These are phyloP conservation scores for Leptoclinus maculatus DNA, from an alignment of 2,797 vertebrate genomes.

Conservation along the genomic window DNA sequence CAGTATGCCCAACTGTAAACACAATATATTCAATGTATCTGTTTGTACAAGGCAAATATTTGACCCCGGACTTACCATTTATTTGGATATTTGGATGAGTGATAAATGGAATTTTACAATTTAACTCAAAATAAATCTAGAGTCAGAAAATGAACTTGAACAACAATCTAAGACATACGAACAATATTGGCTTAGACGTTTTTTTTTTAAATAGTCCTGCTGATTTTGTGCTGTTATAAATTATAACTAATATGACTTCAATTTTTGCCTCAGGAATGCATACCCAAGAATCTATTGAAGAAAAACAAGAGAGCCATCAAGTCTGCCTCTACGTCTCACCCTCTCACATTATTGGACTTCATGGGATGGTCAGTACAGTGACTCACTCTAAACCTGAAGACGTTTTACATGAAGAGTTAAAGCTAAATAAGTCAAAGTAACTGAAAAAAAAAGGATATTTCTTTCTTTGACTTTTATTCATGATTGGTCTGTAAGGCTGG, in stretches of 20 bases:
- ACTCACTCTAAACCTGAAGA: slow-evolving; percentile 22
- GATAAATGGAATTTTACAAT: slow-evolving; percentile 74
- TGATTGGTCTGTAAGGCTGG: slow-evolving; percentile 9
- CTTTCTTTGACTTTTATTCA: not conserved
- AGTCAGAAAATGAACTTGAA: slow-evolving; percentile 41
- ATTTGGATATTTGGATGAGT: slow-evolving; percentile 63
- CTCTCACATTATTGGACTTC: slow-evolving; percentile 12
- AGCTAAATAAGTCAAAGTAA: slow-evolving; percentile 9
- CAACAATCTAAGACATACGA: slow-evolving; percentile 46
- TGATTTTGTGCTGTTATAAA: slow-evolving; percentile 33
- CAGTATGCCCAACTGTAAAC: slow-evolving; percentile 56
- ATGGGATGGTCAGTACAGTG: slow-evolving; percentile 5
- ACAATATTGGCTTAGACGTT: slow-evolving; percentile 56
- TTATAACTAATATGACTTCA: slow-evolving; percentile 30
- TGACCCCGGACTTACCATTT: slow-evolving; percentile 60
- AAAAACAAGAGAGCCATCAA: slow-evolving; percentile 28
- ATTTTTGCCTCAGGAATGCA: slow-evolving; percentile 32
- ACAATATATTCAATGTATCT: slow-evolving; percentile 65
- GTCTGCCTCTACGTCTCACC: slow-evolving; percentile 21
- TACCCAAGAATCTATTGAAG: slow-evolving; percentile 25
- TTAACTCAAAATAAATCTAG: slow-evolving; percentile 47
- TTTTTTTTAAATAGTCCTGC: slow-evolving; percentile 31
- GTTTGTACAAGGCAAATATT: slow-evolving; percentile 69
- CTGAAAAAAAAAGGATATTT: slow-evolving; percentile 4
- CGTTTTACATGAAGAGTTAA: slow-evolving; percentile 6